These are phyloP conservation scores for Caenorhabditis elegans DNA, from an alignment of 1,140 invertebrate genomes.

Conservation along the genomic window WBcel235 BX284605.5:13381001-13381500, in stretches of 20 bases:
- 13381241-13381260: background rate
- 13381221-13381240: background rate
- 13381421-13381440: background rate
- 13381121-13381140: background rate
- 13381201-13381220: background rate
- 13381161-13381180: background rate
- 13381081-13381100: background rate
- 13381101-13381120: background rate
- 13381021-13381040: no score
- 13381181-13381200: slow-evolving; percentile 6
- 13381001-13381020: no score
- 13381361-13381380: background rate
- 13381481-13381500: background rate
- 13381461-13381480: slow-evolving; percentile 1
- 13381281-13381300: background rate
- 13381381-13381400: background rate
- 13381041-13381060: background rate
- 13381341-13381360: background rate
- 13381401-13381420: background rate
- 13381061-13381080: no score
- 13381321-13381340: no score
- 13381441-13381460: background rate
- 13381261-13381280: background rate
- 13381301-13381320: background rate
- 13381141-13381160: background rate